Base-by-base conservation (phyloP, 2,797 vertebrate genomes). In the Galagoides demidoff region DNA sequence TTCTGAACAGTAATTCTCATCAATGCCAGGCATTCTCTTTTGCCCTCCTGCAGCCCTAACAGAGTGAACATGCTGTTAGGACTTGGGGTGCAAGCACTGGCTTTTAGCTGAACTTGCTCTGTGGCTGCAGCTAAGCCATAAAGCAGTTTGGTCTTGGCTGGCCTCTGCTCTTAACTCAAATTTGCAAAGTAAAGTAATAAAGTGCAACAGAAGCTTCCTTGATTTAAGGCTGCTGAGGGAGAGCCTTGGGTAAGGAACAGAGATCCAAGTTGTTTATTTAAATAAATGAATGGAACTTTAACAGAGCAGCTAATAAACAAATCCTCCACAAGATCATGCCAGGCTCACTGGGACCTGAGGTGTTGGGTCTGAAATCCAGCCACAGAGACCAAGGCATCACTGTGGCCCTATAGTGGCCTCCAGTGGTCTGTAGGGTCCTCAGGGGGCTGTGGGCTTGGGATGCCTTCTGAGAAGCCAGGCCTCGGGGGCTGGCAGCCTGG, bases 251-350 rank as follows among this genome's bases (percentile, higher is more conserved):
- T 96, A 85, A 81, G 78, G 43, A 93, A 82, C 83, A 64, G 90
- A 85, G 95, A 95, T 85, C 68, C 0, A 8, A 86, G 90, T 81
- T 97, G 97, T 98, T 98, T 96, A 97, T 90, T 95, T 95, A 97
- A 97, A 95, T 92, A 95, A 92, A 90, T 90, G 96, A 97, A 97
- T 94, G 96, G 90, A 97, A 96, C 92, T 90, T 96, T 85, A 97
- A 90, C 93, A 92, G 96, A 97, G 91, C 95, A 97, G 96, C 86
- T 96, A 96, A 96, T 97, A 97, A 98, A 97, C 96, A 97, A 96
- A 94, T 70, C 92, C 90, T 93, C 29, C 20, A 13, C 43, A 31
- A 91, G 95, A 94, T 96, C 95, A 96, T 86, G 88, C 95, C 96
- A 95, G 89, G 94, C 94, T 94, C 95, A 83, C 85, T 34, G 34